Conservation (phyloP, 2,888 invertebrate species). For the Chouioia cunea region DNA sequence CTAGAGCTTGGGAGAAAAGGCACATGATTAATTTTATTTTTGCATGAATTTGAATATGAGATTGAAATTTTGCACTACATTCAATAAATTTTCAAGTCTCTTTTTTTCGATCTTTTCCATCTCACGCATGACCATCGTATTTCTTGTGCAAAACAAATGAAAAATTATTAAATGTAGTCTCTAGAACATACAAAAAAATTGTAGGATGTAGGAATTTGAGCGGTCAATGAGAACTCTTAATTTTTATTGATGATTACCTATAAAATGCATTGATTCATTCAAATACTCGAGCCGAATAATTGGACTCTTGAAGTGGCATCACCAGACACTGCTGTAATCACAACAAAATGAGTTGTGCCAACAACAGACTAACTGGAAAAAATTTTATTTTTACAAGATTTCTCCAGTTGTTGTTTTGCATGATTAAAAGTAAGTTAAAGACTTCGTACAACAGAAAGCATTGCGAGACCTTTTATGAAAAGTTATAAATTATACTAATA, state of each 20-base stretch:
- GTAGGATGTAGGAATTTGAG: constrained; percentile 52
- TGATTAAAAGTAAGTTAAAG: constrained; percentile 22
- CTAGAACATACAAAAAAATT: constrained; percentile 51
- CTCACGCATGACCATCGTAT: background rate
- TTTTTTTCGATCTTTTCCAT: background rate
- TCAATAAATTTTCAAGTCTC: constrained; percentile 32
- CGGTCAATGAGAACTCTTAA: constrained; percentile 63
- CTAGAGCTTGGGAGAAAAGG: constrained; percentile 36
- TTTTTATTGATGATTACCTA: constrained; percentile 69
- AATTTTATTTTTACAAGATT: constrained; percentile 9
- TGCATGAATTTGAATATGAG: constrained; percentile 39
- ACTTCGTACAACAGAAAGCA: constrained; percentile 26
- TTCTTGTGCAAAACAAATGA: constrained; percentile 22
- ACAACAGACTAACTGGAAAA: constrained; percentile 59
- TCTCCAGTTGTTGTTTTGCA: constrained; percentile 34
- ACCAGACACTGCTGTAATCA: constrained; percentile 68
- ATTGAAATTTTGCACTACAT: constrained; percentile 37
- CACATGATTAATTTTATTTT: constrained; percentile 41
- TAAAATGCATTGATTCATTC: constrained; percentile 68
- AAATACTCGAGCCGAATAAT: constrained; percentile 67
- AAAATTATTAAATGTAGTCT: constrained; percentile 56
- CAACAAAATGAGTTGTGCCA: constrained; percentile 69
- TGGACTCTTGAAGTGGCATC: constrained; percentile 67
- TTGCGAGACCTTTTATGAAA: constrained; percentile 43
- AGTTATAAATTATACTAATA: constrained; percentile 40